Base-by-base conservation (phyloP, 2,797 vertebrate genomes). In the Pachyuromys duprasi region DNA sequence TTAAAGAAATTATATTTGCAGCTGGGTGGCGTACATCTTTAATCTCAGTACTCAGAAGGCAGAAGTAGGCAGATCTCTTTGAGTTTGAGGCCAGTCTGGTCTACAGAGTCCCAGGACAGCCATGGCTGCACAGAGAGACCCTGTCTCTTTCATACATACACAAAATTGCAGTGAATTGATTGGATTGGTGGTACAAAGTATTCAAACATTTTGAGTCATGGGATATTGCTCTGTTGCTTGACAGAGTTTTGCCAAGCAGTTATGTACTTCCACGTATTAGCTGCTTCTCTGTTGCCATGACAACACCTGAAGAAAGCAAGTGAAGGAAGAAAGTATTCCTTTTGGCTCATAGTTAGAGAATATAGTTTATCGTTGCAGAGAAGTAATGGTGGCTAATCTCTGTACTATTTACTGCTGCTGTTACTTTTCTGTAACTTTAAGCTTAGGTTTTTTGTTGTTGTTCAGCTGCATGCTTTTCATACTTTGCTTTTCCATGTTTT, bases 131-230 rank as follows among this genome's bases (percentile, higher is more conserved):
- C 17, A 18, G 55, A 57, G 55, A 57, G 17, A 18, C 55, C 55
- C 55, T 57, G 55, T 57, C 17, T 57, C 17, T 49, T 6, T 49
- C 45, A 45, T 7, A 45, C 45, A 45, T 11, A 49, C 49, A 49
- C 45, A 49, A 8, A 49, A 49, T 93, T 80, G 9, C 67, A 70
- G 65, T 72, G 39, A 57, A 24, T 94, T 93, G 36, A 69, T 88
- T 81, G 65, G 36, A 67, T 80, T 65, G 92, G 60, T 81, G 15
- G 92, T 65, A 39, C 42, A 96, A 84, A 90, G 53, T 28, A 36
- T 86, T 91, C 63, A 33, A 62, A 60, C 74, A 69, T 88, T 88
- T 94, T 88, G n/a, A 74, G 74, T 80, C 8, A 9, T 53, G 9
- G 49, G 49, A 49, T 11, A 90, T 39, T 76, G 42, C 53, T 87